Evolutionary conservation across 2,113 vertebrate genomes (phyloP).

Genomic region (Amblyornis subalaris): DNA sequence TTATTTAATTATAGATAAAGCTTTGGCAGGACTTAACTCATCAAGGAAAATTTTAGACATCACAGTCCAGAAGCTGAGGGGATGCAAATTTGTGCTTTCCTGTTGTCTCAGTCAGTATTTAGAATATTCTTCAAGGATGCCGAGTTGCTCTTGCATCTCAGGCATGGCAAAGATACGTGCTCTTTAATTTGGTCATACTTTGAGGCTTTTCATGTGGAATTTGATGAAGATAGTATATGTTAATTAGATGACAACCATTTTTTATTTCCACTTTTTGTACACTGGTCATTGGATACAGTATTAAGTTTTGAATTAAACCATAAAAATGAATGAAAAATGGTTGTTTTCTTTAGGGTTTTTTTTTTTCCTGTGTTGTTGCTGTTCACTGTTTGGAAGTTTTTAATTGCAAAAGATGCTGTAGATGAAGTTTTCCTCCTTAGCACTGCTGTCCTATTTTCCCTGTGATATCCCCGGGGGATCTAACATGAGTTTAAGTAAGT

Average conservation of each 20-base stretch:
- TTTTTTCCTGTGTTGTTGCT: background rate
- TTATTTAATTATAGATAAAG: background rate
- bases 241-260: background rate
- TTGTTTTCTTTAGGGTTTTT: background rate
- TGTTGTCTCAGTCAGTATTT: background rate
- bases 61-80: background rate
- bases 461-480: constrained; percentile 14
- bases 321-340: background rate
- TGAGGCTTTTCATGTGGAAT: background rate
- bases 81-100: background rate
- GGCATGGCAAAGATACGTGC: background rate
- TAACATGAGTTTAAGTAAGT: constrained; percentile 61
- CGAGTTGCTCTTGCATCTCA: background rate
- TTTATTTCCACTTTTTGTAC: background rate
- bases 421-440: constrained; percentile 38
- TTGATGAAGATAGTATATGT: background rate
- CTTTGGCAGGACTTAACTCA: background rate
- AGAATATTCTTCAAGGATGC: background rate
- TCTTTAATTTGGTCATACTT: background rate
- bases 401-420: constrained; percentile 54
- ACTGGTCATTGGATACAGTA: background rate
- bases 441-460: constrained; percentile 63
- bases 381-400: background rate
- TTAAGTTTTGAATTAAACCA: background rate
- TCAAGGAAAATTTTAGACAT: background rate